Evolutionary conservation across 1,140 invertebrate species (phyloP).

Genomic region (Mizuhopecten yessoensis): DNA sequence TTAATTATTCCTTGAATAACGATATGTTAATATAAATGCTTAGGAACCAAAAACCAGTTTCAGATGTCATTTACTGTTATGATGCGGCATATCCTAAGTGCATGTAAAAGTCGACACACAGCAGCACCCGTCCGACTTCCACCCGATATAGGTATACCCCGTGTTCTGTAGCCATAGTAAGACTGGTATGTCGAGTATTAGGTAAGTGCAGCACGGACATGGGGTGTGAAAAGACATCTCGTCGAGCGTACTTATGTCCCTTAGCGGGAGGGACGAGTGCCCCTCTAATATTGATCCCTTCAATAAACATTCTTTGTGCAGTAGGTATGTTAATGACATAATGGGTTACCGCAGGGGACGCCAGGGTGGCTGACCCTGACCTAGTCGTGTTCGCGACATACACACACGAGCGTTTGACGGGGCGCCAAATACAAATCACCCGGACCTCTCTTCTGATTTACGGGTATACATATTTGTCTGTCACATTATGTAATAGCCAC

Average conservation of each 20-base stretch:
- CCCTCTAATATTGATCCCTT: background rate
- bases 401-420: background rate
- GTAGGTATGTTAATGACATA: background rate
- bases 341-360: background rate
- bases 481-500: background rate
- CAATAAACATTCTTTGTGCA: conserved; percentile 11
- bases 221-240: conserved; percentile 6
- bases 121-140: background rate
- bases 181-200: background rate
- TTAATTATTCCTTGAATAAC: too few species aligned
- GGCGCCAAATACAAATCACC: background rate
- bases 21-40: too few species aligned
- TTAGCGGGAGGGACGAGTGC: conserved; percentile 12
- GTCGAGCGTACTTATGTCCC: background rate
- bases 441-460: background rate
- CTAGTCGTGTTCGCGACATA: background rate
- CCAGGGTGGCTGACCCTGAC: background rate
- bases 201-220: background rate
- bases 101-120: too few species aligned
- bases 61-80: too few species aligned
- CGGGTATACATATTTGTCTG: background rate
- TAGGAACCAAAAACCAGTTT: too few species aligned
- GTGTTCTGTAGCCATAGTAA: too few species aligned
- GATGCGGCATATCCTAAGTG: too few species aligned
- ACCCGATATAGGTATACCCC: background rate